A percentile compares a stretch with the other conserved stretches of the same genome.
Conservation (phyloP, 2,888 invertebrate species). For the Rhynchonema sp. region DNA sequence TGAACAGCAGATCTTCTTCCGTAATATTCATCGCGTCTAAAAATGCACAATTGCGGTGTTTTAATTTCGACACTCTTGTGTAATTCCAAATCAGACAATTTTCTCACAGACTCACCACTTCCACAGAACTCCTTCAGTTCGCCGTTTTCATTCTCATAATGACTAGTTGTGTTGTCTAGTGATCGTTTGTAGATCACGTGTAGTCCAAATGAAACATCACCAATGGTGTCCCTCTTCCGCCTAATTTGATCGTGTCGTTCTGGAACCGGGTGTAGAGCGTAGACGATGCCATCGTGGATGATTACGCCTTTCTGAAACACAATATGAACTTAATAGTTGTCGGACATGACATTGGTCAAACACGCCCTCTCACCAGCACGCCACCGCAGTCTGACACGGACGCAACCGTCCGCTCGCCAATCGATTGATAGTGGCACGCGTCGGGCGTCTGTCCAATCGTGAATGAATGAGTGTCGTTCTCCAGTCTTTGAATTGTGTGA, state of each 20-base stretch:
- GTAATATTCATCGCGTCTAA: background rate
- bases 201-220: conserved; percentile 3
- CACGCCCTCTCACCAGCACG: background rate
- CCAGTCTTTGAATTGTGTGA: background rate
- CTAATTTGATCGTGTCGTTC: conserved; percentile 19
- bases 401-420: conserved; percentile 15
- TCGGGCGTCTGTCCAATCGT: background rate
- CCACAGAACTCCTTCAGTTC: conserved; percentile 11
- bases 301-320: conserved; percentile 23
- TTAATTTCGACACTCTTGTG: too few species aligned
- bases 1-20: background rate
- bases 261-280: conserved; percentile 24
- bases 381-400: conserved; percentile 23
- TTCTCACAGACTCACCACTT: background rate
- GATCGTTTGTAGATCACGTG: conserved; percentile 24
- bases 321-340: background rate
- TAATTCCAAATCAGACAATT: too few species aligned
- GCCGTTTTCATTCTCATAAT: background rate
- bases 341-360: background rate
- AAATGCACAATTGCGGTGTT: too few species aligned
- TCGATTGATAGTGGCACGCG: background rate
- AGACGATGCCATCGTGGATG: conserved; percentile 15
- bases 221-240: conserved; percentile 8
- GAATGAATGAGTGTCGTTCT: background rate
- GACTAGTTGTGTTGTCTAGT: background rate